These are phyloP conservation scores for Cynoglossus semilaevis DNA, from an alignment of 2,113 vertebrate genomes.

Conservation along the genomic window DNA sequence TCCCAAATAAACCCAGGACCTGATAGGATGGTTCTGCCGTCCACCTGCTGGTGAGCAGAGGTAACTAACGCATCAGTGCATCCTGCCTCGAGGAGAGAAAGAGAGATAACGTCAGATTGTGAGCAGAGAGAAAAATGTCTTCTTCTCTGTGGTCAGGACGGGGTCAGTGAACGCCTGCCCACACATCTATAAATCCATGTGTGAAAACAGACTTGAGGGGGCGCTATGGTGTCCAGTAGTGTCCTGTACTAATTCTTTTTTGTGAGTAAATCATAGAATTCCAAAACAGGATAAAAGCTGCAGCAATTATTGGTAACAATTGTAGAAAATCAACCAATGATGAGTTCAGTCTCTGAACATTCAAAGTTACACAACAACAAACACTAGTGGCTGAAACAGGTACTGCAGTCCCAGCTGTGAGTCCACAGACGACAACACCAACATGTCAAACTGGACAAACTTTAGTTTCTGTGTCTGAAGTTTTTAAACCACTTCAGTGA, in stretches of 20 bases:
- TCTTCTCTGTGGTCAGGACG: slow-evolving; percentile 38
- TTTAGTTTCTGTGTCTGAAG: slow-evolving; percentile 32
- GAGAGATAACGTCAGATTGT: slow-evolving; percentile 51
- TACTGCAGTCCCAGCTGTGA: too few species aligned
- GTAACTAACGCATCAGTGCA: slow-evolving; percentile 46
- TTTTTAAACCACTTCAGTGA: slow-evolving; percentile 38
- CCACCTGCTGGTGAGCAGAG: slow-evolving; percentile 53
- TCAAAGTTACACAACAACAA: too few species aligned
- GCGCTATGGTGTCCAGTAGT: too few species aligned
- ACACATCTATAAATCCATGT: slow-evolving; percentile 56
- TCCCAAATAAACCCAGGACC: slow-evolving; percentile 5
- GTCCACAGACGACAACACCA: slow-evolving; percentile 15
- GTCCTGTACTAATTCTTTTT: too few species aligned
- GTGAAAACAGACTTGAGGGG: slow-evolving; percentile 25
- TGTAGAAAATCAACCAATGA: too few species aligned
- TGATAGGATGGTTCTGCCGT: slow-evolving; percentile 57
- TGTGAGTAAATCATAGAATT: too few species aligned
- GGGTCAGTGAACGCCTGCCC: slow-evolving; percentile 59
- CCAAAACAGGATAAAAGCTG: too few species aligned
- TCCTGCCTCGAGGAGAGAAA: slow-evolving; percentile 40
- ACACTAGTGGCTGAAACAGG: too few species aligned
- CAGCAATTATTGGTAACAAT: too few species aligned
- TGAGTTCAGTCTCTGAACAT: too few species aligned
- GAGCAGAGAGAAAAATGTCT: slow-evolving; percentile 30
- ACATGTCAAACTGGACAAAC: slow-evolving; percentile 29